Base-by-base conservation (phyloP, 2,113 vertebrate species). In the Atrichornis clamosus region DNA sequence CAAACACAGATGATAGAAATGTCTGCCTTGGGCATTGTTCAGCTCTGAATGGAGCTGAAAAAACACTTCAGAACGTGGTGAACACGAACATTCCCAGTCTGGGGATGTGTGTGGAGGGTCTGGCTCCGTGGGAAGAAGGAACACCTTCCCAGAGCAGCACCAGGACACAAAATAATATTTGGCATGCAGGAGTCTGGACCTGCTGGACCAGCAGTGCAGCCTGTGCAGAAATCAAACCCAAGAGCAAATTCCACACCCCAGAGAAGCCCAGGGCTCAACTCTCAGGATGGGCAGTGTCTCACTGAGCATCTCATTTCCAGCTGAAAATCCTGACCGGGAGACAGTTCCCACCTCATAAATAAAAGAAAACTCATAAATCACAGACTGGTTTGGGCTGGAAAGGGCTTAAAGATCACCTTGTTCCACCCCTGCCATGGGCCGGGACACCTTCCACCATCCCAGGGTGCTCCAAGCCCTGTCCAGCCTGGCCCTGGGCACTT, bases 401-500 rank as follows among this genome's bases (percentile, higher is more conserved):
- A 37, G 32, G 11, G 23, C 1, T 11, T 12, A 52, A 52, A 81
- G 7, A 2, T 2, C 42, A 64, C 3, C 17, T 6, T 4, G 5
- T 32, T 0, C 58, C 42, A 80, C 6, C 14, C 9, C 15, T 62
- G 59, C 59, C 60, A 41, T 21, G 27, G 35, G 18, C 44, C 65
- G 42, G 50, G 59, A 37, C 86, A 15, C 32, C 26, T 88, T 4
- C 76, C 76, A 19, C 22, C 5, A 23, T 22, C 8, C 59, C 85
- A 70, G 41, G 37, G 1, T 20, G 28, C 65, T 62, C 55, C 70
- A 0, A 67, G 5, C 30, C 50, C 1, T 10, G 11, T n/a, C 47
- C 85, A 64, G 2, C 49, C 85, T 47, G 58, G 32, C 85, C 59
- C 35, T 49, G 85, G 58, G 1, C 58, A 64, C 42, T 56, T 1